phyloP scores from a whole-genome alignment of 2,797 vertebrate species.

The Cygnus olor region DNA sequence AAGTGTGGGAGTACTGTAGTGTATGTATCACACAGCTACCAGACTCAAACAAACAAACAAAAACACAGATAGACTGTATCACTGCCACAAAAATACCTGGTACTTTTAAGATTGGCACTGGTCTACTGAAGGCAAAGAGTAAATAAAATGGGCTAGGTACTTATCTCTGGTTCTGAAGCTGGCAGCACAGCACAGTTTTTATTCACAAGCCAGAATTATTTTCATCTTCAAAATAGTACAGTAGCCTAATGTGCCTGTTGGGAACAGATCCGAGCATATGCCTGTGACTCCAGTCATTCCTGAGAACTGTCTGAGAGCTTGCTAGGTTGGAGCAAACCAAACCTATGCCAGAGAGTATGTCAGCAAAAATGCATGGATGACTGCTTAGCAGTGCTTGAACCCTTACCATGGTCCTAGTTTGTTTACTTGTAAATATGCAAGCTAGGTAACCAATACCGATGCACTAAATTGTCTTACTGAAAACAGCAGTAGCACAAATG shows the following conservation, averaged over 20 bases:
- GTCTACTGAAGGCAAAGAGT: not conserved
- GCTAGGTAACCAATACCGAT: not conserved
- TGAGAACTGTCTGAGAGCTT: not conserved
- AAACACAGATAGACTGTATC: not conserved
- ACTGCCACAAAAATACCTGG: not conserved
- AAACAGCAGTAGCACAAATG: not conserved
- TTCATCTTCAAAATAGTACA: not conserved
- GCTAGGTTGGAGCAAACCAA: not conserved
- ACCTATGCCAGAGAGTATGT: not conserved
- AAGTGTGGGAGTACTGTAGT: not conserved
- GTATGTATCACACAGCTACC: not conserved
- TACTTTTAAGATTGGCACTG: not conserved
- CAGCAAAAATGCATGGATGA: not conserved
- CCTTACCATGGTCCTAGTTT: not conserved
- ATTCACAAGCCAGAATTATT: not conserved
- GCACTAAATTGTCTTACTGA: not conserved
- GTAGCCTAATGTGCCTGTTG: not conserved
- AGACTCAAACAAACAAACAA: not conserved
- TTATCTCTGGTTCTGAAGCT: not conserved
- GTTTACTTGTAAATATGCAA: not conserved
- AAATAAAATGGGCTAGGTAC: not conserved
- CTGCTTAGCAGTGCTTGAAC: not conserved
- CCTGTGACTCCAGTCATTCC: not conserved
- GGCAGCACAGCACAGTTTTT: not conserved
- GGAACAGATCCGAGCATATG: not conserved